Conservation (phyloP, 2,888 invertebrate species). For the Cepaea hortensis region DNA sequence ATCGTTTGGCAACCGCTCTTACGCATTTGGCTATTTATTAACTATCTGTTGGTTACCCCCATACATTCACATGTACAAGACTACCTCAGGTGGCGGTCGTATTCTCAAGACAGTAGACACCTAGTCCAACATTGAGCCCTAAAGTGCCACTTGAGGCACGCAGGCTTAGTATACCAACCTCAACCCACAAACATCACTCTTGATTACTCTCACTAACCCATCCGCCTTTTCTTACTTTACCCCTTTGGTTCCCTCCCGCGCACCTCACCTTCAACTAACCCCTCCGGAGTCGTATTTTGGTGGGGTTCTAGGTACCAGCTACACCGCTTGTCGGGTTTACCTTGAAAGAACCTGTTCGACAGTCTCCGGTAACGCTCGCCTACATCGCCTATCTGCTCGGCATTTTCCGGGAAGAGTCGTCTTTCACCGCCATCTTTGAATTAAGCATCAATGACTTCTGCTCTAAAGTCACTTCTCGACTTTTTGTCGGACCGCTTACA, state of each 20-base stretch:
- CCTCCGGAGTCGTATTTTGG: not conserved
- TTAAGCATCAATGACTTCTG: constrained; percentile 46
- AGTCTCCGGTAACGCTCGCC: constrained; percentile 42
- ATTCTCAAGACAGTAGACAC: no score
- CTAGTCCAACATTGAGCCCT: no score
- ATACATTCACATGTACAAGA: no score
- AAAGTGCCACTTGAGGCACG: no score
- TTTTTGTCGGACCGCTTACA: constrained; percentile 51
- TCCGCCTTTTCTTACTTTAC: no score
- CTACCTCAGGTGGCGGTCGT: no score
- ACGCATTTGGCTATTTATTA: no score
- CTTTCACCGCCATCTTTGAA: constrained; percentile 55
- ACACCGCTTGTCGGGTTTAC: constrained; percentile 43
- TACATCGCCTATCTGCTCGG: constrained; percentile 49
- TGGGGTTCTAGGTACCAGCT: constrained; percentile 40
- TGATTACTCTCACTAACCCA: no score
- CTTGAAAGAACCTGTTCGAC: constrained; percentile 42
- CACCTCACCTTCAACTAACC: constrained; percentile 1
- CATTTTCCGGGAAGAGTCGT: constrained; percentile 45
- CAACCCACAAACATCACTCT: no score
- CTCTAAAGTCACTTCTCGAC: constrained; percentile 42
- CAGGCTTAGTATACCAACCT: no score
- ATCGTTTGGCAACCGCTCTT: no score
- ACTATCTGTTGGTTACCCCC: no score
- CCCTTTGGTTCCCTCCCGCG: not conserved